A percentile compares a stretch with the other conserved stretches of the same genome.
phyloP scores from a whole-genome alignment of 2,888 invertebrate species.

The Papilio demoleus region DNA sequence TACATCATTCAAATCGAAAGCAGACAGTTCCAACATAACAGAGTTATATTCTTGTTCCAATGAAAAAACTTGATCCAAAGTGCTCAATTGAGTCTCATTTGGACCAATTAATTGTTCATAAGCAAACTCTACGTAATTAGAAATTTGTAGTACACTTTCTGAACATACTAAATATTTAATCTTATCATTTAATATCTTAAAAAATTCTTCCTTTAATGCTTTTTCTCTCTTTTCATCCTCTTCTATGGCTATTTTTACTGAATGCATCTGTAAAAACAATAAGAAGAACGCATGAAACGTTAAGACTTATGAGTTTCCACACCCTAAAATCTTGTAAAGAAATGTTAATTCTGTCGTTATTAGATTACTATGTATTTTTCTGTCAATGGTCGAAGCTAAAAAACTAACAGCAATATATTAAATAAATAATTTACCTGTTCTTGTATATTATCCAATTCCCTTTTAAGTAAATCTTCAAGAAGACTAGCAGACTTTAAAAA shows the following conservation, averaged over 20 bases:
- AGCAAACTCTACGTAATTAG: constrained; percentile 86
- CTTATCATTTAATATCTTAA: constrained; percentile 66
- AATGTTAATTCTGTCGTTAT: no score
- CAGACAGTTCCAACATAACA: constrained; percentile 70
- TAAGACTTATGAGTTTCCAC: neutral
- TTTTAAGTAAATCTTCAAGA: constrained; percentile 59
- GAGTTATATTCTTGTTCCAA: constrained; percentile 82
- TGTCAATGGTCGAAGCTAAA: neutral
- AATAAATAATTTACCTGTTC: constrained; percentile 60
- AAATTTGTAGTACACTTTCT: constrained; percentile 83
- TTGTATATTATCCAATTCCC: constrained; percentile 66
- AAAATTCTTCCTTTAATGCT: constrained; percentile 71
- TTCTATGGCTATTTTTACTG: constrained; percentile 62
- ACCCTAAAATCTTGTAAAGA: neutral
- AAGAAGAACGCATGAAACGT: neutral
- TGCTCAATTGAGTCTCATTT: constrained; percentile 84
- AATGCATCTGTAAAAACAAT: constrained; percentile 59
- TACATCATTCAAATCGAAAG: constrained; percentile 65
- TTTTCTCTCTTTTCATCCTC: constrained; percentile 63
- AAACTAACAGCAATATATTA: neutral
- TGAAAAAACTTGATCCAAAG: constrained; percentile 84
- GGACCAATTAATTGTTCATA: constrained; percentile 85
- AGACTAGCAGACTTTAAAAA: constrained; percentile 64
- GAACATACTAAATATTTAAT: constrained; percentile 83
- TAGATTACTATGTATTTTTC: neutral